Evolutionary conservation across 2,113 vertebrate species (phyloP).

Genomic region (Melanostigma gelatinosum): DNA sequence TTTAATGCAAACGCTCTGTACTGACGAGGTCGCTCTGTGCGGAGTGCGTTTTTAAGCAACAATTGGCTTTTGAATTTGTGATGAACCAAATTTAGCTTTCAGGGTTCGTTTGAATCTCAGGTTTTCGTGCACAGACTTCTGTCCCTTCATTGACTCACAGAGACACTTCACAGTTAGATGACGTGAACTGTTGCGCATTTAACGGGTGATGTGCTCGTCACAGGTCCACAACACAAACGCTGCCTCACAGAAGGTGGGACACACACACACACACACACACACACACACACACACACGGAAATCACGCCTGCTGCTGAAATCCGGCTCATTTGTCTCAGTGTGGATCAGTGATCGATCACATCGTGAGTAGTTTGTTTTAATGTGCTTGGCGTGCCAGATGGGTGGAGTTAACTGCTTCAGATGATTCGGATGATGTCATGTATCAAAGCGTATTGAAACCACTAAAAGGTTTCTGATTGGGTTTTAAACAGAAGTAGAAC

Average conservation of each 20-base stretch:
- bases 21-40: too few relatives aligned
- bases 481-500: too few relatives aligned
- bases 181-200: neutral
- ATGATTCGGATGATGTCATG: neutral
- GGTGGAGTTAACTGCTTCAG: neutral
- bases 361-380: constrained; percentile 3
- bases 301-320: neutral
- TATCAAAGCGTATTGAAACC: neutral
- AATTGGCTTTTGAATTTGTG: too few relatives aligned
- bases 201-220: constrained; percentile 26
- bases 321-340: neutral
- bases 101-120: too few relatives aligned
- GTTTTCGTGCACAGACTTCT: too few relatives aligned
- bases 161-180: neutral
- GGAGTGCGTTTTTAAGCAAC: too few relatives aligned
- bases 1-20: too few relatives aligned
- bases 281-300: neutral
- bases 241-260: constrained; percentile 52
- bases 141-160: too few relatives aligned
- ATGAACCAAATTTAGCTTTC: too few relatives aligned
- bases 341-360: neutral
- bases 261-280: constrained; percentile 25
- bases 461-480: neutral
- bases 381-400: constrained; percentile 3
- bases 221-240: constrained; percentile 52